Percentiles rank a stretch among this genome's conserved stretches.
phyloP scores from a whole-genome alignment of 2,113 vertebrate genomes.

The Notarius lentiginosus region DNA sequence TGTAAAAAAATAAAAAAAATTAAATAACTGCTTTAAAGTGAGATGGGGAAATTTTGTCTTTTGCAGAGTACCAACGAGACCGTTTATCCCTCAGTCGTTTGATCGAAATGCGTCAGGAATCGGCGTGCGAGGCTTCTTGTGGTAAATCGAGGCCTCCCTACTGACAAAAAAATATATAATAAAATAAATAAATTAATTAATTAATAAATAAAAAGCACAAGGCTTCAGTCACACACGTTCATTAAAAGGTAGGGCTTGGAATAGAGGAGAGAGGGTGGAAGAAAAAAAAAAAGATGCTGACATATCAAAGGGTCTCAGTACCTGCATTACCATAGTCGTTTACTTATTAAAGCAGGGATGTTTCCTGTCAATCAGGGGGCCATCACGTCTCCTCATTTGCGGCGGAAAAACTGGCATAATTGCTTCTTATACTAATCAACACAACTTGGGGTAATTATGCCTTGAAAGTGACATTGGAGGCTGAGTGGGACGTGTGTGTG shows the following conservation, averaged over 20 bases:
- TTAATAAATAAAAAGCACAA: constrained; percentile 4
- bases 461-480: constrained; percentile 83
- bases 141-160: constrained; percentile 36
- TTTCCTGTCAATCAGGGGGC: constrained; percentile 79
- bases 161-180: constrained; percentile 39
- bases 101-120: constrained; percentile 25
- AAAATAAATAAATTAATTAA: constrained; percentile 33
- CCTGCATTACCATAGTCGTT: constrained; percentile 82
- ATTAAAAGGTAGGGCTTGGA: constrained; percentile 69
- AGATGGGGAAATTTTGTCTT: constrained; percentile 44
- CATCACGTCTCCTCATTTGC: constrained; percentile 77
- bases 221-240: constrained; percentile 69
- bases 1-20: constrained; percentile 41
- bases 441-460: constrained; percentile 82
- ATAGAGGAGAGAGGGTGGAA: constrained; percentile 61
- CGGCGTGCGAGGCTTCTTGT: background rate
- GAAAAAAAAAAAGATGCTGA: constrained; percentile 64
- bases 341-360: constrained; percentile 80
- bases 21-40: constrained; percentile 56
- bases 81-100: background rate
- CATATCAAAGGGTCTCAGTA: constrained; percentile 77
- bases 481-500: constrained; percentile 63
- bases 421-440: constrained; percentile 84
- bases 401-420: constrained; percentile 78
- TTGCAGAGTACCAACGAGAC: constrained; percentile 9